phyloP scores from a whole-genome alignment of 2,797 vertebrate genomes.

The Novumbra hubbsi region DNA sequence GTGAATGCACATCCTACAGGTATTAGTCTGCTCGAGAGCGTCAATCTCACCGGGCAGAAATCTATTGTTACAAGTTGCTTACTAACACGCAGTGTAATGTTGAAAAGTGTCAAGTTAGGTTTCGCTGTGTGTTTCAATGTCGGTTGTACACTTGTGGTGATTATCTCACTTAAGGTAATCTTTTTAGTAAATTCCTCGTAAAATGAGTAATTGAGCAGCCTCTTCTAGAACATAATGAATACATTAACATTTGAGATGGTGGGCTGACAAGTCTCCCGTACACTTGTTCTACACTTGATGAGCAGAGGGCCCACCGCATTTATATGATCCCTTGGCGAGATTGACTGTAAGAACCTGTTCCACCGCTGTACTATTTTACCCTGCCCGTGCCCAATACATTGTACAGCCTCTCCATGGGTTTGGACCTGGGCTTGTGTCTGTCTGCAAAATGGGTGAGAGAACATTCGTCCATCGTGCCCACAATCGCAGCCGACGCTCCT shows the following conservation, averaged over 20 bases:
- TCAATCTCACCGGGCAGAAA: constrained; percentile 27
- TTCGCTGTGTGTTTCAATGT: constrained; percentile 64
- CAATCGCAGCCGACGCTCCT: constrained; percentile 29
- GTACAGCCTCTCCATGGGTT: constrained; percentile 5
- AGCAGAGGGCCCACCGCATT: constrained; percentile 37
- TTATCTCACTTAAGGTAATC: constrained; percentile 67
- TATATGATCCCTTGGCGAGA: constrained; percentile 22
- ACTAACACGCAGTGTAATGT: constrained; percentile 44
- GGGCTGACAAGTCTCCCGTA: constrained; percentile 40
- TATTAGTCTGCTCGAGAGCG: constrained; percentile 16
- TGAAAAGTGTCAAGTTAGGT: constrained; percentile 32
- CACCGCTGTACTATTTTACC: constrained; percentile 50
- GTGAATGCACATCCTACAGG: constrained; percentile 9
- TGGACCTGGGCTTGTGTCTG: neutral
- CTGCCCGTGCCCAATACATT: constrained; percentile 39
- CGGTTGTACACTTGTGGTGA: constrained; percentile 55
- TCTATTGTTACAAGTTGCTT: constrained; percentile 46
- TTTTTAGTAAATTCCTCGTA: constrained; percentile 64
- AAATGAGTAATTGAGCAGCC: constrained; percentile 66
- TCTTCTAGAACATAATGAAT: constrained; percentile 67
- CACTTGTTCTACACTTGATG: constrained; percentile 35
- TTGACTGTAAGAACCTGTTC: constrained; percentile 36
- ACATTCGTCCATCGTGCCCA: constrained; percentile 38
- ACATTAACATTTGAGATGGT: constrained; percentile 69
- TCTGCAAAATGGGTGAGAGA: constrained; percentile 7